Evolutionary conservation across 35 echinoderm and acorn worm genomes (phyloP).

Genomic region (Apostichopus japonicus): DNA sequence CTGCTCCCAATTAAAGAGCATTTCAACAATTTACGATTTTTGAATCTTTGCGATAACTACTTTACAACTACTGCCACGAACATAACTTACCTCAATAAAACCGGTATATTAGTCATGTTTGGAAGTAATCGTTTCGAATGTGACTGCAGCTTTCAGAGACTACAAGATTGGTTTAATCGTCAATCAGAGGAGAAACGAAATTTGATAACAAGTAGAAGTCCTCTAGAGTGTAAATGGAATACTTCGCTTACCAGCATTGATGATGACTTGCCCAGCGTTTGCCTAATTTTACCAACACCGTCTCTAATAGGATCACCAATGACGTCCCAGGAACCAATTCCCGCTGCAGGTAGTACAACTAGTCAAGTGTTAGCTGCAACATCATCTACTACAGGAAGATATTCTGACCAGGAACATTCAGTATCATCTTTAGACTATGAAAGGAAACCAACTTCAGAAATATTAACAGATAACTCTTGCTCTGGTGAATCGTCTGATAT

Average conservation of each 20-base stretch:
- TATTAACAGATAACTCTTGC: no score
- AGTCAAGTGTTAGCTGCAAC: background rate
- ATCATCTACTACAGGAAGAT: background rate
- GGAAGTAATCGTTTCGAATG: background rate
- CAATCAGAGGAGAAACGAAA: background rate
- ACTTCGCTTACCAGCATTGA: background rate
- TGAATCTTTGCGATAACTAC: background rate
- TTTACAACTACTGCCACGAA: background rate
- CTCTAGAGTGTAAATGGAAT: conserved; percentile 5
- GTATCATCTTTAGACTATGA: no score
- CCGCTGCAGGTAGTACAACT: no score
- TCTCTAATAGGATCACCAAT: no score
- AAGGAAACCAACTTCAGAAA: no score
- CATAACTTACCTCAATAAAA: background rate
- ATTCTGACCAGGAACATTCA: no score
- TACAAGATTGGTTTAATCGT: background rate
- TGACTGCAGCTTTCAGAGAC: background rate
- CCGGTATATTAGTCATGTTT: background rate
- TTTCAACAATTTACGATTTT: background rate
- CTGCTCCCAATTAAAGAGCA: background rate
- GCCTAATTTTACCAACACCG: background rate
- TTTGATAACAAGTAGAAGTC: background rate
- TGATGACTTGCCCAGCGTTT: background rate
- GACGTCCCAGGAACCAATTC: no score
- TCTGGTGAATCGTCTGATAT: no score